A percentile compares a stretch with the other conserved stretches of the same genome.
Evolutionary conservation across 2,888 invertebrate genomes (phyloP).

Genomic region (Nymphalis polychloros): DNA sequence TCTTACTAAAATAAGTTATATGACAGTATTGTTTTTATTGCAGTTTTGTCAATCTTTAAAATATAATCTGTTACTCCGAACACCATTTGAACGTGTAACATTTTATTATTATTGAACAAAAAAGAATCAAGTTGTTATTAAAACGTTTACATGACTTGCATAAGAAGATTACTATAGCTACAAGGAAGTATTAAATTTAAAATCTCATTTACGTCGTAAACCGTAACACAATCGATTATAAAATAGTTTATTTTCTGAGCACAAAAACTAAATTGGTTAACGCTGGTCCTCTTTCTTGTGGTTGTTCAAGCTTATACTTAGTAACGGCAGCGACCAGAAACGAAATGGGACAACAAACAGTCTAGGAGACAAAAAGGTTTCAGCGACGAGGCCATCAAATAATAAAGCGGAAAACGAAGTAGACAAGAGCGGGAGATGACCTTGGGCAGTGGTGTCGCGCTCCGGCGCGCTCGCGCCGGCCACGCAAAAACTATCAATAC

Average conservation of each 20-base stretch:
- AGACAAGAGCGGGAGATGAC: conserved; percentile 55
- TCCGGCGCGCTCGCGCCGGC: conserved; percentile 56
- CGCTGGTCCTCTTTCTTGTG: conserved; percentile 44
- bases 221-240: conserved; percentile 16
- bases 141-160: conserved; percentile 2
- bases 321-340: conserved; percentile 46
- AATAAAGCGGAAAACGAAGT: conserved; percentile 61
- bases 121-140: background rate
- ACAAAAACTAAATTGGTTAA: conserved; percentile 34
- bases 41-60: too few relatives aligned
- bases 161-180: background rate
- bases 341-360: conserved; percentile 44
- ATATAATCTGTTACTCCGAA: too few relatives aligned
- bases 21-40: too few relatives aligned
- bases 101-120: background rate
- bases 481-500: conserved; percentile 59
- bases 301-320: conserved; percentile 43
- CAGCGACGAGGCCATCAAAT: conserved; percentile 58
- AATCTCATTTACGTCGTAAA: conserved; percentile 23
- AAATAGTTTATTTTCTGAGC: conserved; percentile 18
- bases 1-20: too few relatives aligned
- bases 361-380: conserved; percentile 55
- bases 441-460: conserved; percentile 67
- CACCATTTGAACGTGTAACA: too few relatives aligned
- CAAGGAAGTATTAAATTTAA: conserved; percentile 24